Base-by-base conservation (phyloP, 1,140 invertebrate genomes). In the Reticulitermes speratus region DNA sequence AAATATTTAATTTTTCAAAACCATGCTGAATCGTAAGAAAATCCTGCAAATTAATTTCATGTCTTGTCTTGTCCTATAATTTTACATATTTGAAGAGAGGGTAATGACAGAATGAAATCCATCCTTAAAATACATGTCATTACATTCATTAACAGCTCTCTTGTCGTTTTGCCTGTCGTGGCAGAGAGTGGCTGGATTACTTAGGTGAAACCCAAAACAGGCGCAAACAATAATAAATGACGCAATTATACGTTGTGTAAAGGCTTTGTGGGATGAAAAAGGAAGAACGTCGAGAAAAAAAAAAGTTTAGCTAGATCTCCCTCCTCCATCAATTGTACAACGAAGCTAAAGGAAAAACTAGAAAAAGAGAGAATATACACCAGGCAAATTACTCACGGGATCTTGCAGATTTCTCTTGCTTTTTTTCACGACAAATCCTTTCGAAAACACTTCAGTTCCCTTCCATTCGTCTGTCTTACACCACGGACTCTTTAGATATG, bases 191-290 rank as follows among this genome's bases (percentile, higher is more conserved):
- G 6, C 65, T 30, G 65, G 9, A 25, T 75, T 75, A 75, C 65
- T 75, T 1, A 75, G 65, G 25, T 75, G 65, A 75, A 75, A 75
- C n/a, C 65, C n/a, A 75, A 75, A 75, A 75, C 65, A 75, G 65
- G 65, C 7, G n/a, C 65, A 75, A 75, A 75, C 65, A 75, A 75
- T 75, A 75, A 75, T 16, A 75, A 25, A 75, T 75, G 65, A 75
- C 65, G 65, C 25, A 75, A 75, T 75, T 75, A 75, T 75, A 75
- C n/a, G 25, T 75, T 30, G 8, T 75, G 25, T 75, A 30, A 75
- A 75, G 65, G 25, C 65, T 75, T 14, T 55, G 59, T 3, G 59
- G 21, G 1, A 21, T 21, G 59, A 75, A 75, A 75, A 55, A 75
- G 8, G 2, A 75, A 12, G 25, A 75, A 75, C 2, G 21, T 8